Percentiles rank a stretch among this genome's conserved stretches.
Evolutionary conservation across 2,888 invertebrate genomes (phyloP).

Genomic region (Chironomus tentans): DNA sequence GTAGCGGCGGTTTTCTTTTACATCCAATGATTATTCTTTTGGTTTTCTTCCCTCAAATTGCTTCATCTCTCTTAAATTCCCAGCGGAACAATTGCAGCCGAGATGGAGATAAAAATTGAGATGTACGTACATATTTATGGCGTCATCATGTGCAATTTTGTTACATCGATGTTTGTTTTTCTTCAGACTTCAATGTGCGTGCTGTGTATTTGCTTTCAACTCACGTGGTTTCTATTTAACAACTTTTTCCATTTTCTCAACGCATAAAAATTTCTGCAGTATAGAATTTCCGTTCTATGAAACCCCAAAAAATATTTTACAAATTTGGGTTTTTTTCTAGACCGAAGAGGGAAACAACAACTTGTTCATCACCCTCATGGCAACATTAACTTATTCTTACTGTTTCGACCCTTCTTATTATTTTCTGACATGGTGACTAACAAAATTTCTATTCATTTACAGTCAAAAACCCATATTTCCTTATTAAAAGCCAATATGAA

Average conservation of each 20-base stretch:
- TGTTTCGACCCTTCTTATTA: too few relatives aligned
- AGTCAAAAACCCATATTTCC: background rate
- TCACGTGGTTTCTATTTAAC: slow-evolving; percentile 21
- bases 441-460: too few relatives aligned
- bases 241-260: background rate
- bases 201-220: background rate
- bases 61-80: background rate
- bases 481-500: background rate
- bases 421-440: too few relatives aligned
- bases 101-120: background rate
- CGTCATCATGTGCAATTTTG: slow-evolving; percentile 18
- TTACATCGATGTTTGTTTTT: background rate
- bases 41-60: background rate
- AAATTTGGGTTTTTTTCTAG: too few relatives aligned
- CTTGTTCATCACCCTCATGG: too few relatives aligned
- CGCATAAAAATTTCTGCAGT: background rate
- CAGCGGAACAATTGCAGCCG: slow-evolving; percentile 5
- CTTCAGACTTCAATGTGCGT: too few relatives aligned
- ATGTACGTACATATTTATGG: slow-evolving; percentile 2
- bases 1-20: background rate
- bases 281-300: background rate
- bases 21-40: background rate
- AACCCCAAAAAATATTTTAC: background rate
- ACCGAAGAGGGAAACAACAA: too few relatives aligned
- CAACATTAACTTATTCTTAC: too few relatives aligned